phyloP scores from a whole-genome alignment of 1,140 invertebrate species.

The Ceratitis capitata region DNA sequence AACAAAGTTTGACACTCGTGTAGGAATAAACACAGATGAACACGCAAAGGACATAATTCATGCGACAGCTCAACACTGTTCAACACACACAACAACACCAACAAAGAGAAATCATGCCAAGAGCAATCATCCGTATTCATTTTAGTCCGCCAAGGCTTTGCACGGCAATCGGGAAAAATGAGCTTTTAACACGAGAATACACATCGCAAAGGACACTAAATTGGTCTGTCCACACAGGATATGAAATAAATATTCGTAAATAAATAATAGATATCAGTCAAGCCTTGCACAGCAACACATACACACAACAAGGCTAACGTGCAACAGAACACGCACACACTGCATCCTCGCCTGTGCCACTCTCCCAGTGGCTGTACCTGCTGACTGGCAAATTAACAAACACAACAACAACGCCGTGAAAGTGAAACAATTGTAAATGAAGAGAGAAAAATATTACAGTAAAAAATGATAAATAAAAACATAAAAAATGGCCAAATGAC shows the following conservation, averaged over 20 bases:
- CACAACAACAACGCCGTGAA: neutral
- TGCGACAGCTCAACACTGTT: conserved; percentile 5
- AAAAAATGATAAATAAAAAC: neutral
- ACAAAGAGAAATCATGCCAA: neutral
- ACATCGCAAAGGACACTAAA: conserved; percentile 59
- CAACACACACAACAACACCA: neutral
- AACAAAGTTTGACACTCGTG: too few species aligned
- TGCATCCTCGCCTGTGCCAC: neutral
- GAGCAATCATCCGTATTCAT: neutral
- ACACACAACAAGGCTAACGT: too few species aligned
- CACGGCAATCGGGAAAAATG: conserved; percentile 49
- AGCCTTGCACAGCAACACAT: too few species aligned
- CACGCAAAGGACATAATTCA: conserved; percentile 35
- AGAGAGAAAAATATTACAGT: neutral
- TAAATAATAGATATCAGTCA: conserved; percentile 44
- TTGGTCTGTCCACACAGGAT: conserved; percentile 52
- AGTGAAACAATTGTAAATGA: neutral
- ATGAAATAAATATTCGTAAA: conserved; percentile 27
- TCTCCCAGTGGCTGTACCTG: neutral
- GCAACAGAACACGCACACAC: neutral
- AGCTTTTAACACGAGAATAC: conserved; percentile 60
- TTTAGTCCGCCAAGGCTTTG: neutral
- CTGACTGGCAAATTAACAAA: neutral
- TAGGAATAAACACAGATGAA: too few species aligned
- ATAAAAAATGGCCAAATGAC: conserved; percentile 8